Base-by-base conservation (phyloP, 2,113 vertebrate genomes). In the Periophthalmus modestus region DNA sequence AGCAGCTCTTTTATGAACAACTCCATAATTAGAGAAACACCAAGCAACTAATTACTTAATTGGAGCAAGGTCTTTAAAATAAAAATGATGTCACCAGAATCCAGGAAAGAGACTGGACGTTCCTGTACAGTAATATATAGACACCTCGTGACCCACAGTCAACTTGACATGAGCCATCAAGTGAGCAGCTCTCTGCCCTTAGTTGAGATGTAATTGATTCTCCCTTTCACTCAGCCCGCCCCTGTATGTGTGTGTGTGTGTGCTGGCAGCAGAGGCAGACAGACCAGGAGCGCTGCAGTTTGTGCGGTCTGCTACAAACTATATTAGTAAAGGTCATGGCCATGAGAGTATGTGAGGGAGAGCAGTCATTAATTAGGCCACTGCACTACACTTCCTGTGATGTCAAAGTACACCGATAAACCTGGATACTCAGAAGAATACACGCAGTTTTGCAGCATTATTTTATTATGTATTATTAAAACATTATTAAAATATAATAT, bases 361-460 rank as follows among this genome's bases (percentile, higher is more conserved):
- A 82, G 84, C 82, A 73, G 80, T 82, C 88, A 92, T 92, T 92
- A 91, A 92, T 91, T 91, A 91, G 88, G 78, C 52, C 85, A 90
- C 87, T 87, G 77, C 71, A 61, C 81, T 68, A 73, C 69, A 77
- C 83, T 39, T 85, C 69, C 52, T 80, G 85, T 93, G 94, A 95
- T 93, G 94, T 93, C 87, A 88, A 94, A 93, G 92, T 82, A 88
- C 87, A 90, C 89, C 92, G 94, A 95, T 93, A 94, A 43, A 95
- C 93, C 92, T 89, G 85, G 65, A 91, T 89, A 87, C 90, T 89
- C 86, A 89, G 92, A 88, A 92, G 91, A 93, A 79, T 80, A 92
- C 93, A 93, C 89, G 78, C 34, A 63, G 23, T 59, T 91, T 34
- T 62, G 28, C 5, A 33, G 16, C 15, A 54, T 55, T 21, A 21